Evolutionary conservation across 2,888 invertebrate genomes (phyloP), one percentile per base, ranked within the genome.

Genomic region (Latrodectus hesperus): DNA sequence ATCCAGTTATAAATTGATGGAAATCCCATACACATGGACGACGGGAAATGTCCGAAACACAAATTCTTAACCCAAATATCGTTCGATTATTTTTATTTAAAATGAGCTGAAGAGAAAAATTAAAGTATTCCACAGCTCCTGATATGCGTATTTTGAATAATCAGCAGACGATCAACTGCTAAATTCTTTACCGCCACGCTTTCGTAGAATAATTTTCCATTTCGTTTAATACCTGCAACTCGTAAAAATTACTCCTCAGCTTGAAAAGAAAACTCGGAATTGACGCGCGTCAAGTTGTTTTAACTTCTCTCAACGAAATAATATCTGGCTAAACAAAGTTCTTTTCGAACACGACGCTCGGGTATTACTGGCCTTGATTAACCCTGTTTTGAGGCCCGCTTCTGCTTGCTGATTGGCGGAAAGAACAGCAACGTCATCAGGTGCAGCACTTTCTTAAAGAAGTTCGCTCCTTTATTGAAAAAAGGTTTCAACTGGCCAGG

Each of bases 301-400:
- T 16, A n/a, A 60, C 11, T 11, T 60, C 60, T 60, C 12, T 60
- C 60, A 16, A 12, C 6, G 60, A 60, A 60, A n/a, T 60, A 60
- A 38, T 38, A 38, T 38, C 38, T 38, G 1, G 38, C 38, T 38
- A 38, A 38, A 60, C 60, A 55, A 73, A 74, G 75, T 49, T 64
- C 22, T 53, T 51, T 75, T 22, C 38, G 14, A 77, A 52, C 75
- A 38, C 76, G 64, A 71, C 17, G 68, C 75, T 79, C 70, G 75
- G 38, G 38, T 38, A 38, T 64, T 55, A 65, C 79, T 79, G 75
- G 81, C 86, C 86, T 87, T 87, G 86, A 52, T 72, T 87, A 87
- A 87, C 86, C 86, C 86, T 87, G 86, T 87, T 87, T 77, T 60
- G 81, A 78, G 84, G 81, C 72, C 73, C 81, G 72, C 64, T 60